phyloP scores from a whole-genome alignment of 2,113 vertebrate species.

The Nannobrachium achirus region DNA sequence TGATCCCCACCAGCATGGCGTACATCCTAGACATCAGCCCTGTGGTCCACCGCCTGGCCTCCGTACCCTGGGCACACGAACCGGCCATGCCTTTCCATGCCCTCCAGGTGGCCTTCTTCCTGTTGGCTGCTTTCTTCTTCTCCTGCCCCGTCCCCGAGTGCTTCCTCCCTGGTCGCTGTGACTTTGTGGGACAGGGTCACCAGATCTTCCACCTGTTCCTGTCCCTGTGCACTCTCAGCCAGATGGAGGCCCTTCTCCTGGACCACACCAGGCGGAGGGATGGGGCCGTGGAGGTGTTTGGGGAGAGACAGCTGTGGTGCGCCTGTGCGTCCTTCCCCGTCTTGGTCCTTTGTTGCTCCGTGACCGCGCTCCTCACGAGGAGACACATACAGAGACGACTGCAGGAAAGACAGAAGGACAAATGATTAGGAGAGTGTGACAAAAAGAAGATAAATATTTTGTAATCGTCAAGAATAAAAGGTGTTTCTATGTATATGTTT shows the following conservation, averaged over 20 bases:
- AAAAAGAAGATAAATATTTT: neutral
- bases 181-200: conserved; percentile 91
- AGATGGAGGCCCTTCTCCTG: conserved; percentile 89
- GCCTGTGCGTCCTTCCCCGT: conserved; percentile 82
- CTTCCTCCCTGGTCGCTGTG: conserved; percentile 89
- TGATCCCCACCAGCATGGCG: conserved; percentile 86
- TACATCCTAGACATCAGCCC: conserved; percentile 92
- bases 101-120: conserved; percentile 87
- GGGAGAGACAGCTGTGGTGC: conserved; percentile 77
- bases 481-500: neutral
- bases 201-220: conserved; percentile 93
- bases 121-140: conserved; percentile 90
- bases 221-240: conserved; percentile 88
- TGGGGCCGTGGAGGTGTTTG: conserved; percentile 77
- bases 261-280: conserved; percentile 85
- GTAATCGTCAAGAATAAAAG: conserved; percentile 5
- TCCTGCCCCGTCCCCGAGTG: conserved; percentile 90
- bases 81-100: conserved; percentile 85
- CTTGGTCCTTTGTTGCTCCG: conserved; percentile 79
- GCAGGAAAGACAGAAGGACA: conserved; percentile 30
- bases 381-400: conserved; percentile 78
- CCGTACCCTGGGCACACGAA: conserved; percentile 81
- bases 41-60: conserved; percentile 82
- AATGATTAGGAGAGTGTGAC: conserved; percentile 76
- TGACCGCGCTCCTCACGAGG: conserved; percentile 80